These are phyloP conservation scores for Dasyornis broadbenti DNA, from an alignment of 2,113 vertebrate species.

Conservation along the genomic window DNA sequence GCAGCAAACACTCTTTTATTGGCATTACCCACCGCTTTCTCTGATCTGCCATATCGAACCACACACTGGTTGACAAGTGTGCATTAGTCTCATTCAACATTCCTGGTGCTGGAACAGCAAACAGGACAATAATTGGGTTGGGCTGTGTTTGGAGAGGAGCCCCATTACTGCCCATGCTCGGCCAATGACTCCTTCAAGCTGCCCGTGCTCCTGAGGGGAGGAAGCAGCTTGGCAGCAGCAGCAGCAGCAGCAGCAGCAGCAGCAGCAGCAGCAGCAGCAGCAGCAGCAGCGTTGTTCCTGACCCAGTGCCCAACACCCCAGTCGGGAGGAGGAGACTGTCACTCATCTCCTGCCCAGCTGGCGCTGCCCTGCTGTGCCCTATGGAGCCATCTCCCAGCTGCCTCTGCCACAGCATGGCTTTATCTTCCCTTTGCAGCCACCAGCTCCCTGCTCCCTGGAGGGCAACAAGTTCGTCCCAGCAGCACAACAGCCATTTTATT, in stretches of 20 bases:
- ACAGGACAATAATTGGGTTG: neutral
- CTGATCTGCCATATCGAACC: neutral
- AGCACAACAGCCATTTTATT: neutral
- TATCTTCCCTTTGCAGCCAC: neutral
- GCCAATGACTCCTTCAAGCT: neutral
- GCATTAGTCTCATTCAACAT: neutral
- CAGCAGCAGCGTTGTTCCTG: neutral
- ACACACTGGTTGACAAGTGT: neutral
- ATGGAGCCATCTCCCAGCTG: neutral
- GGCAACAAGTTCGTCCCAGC: neutral
- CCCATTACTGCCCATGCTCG: neutral
- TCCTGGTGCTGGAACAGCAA: neutral
- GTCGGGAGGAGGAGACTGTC: neutral
- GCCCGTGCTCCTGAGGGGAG: neutral
- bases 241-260: neutral
- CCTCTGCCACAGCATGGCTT: neutral
- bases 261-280: neutral
- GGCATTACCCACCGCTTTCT: neutral
- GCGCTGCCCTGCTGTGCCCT: neutral
- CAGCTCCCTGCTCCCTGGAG: neutral
- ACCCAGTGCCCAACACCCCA: rapidly evolving
- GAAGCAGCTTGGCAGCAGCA: neutral
- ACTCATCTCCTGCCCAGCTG: neutral
- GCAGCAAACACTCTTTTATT: neutral
- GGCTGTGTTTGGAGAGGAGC: neutral